Evolutionary conservation across 1,140 invertebrate species (phyloP).

Genomic region (Metaphire vulgaris): DNA sequence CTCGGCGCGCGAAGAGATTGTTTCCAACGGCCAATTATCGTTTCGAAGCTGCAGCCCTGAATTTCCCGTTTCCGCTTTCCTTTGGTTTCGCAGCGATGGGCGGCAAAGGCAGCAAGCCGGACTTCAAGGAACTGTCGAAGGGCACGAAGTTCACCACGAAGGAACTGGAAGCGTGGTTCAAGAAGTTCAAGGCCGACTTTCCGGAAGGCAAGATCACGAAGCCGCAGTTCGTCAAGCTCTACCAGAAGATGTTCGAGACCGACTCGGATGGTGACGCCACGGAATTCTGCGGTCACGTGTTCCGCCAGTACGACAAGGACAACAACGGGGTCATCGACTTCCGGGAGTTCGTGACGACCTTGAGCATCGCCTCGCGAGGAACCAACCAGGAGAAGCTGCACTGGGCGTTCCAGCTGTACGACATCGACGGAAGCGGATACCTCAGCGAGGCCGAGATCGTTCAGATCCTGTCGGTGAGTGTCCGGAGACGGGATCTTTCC

Average conservation of each 20-base stretch:
- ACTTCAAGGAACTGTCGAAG: slow-evolving; percentile 19
- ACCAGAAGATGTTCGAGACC: slow-evolving; percentile 5
- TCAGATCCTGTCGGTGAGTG: slow-evolving; percentile 36
- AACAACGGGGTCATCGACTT: slow-evolving; percentile 96
- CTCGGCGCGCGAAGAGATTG: too few relatives aligned
- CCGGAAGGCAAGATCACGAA: slow-evolving; percentile 19
- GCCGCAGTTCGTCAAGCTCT: background rate
- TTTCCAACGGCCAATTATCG: too few relatives aligned
- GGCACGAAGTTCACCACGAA: slow-evolving; percentile 20
- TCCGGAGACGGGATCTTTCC: too few relatives aligned
- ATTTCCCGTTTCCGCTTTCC: too few relatives aligned
- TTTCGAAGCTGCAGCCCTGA: too few relatives aligned
- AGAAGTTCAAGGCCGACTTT: slow-evolving; percentile 24
- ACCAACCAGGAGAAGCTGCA: slow-evolving; percentile 74
- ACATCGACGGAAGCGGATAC: slow-evolving; percentile 73
- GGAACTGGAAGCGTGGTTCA: slow-evolving; percentile 2
- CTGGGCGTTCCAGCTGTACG: slow-evolving; percentile 85
- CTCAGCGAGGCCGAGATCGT: slow-evolving; percentile 61
- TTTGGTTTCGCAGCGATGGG: background rate
- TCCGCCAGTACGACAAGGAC: slow-evolving; percentile 94
- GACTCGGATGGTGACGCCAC: slow-evolving; percentile 92
- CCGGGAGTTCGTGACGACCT: slow-evolving; percentile 87
- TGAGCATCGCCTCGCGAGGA: slow-evolving; percentile 68
- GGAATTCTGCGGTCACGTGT: slow-evolving; percentile 98
- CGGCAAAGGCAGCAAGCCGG: background rate